phyloP scores from a whole-genome alignment of 1,140 invertebrate genomes.

The Drosophila elegans region DNA sequence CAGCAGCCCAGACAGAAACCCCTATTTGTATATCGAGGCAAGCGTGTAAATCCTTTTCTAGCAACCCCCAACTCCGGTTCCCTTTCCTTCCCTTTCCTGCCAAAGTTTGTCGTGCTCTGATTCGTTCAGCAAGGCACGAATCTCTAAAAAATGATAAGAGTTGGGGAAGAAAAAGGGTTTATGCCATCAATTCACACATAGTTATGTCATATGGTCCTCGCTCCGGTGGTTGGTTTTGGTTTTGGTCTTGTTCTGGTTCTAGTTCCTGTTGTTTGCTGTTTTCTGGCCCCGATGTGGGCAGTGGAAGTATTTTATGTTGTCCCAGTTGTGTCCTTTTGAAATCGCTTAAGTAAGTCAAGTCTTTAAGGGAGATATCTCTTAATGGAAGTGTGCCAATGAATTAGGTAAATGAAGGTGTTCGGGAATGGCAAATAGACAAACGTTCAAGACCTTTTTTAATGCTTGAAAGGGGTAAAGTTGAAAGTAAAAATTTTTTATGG shows the following conservation, averaged over 20 bases:
- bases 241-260: conserved; percentile 21
- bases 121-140: conserved; percentile 61
- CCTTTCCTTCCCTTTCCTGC: neutral
- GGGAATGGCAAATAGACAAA: conserved; percentile 1
- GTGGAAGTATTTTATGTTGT: conserved; percentile 31
- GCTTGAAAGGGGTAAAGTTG: too few species aligned
- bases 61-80: conserved; percentile 31
- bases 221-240: conserved; percentile 45
- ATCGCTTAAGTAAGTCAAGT: conserved; percentile 40
- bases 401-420: conserved; percentile 29
- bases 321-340: conserved; percentile 51
- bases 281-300: conserved; percentile 12
- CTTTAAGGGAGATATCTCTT: conserved; percentile 43
- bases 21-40: conserved; percentile 81
- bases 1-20: conserved; percentile 53
- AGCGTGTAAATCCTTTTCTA: conserved; percentile 78
- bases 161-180: conserved; percentile 65
- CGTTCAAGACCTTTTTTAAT: neutral
- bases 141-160: conserved; percentile 20
- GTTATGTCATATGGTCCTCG: conserved; percentile 73
- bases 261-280: conserved; percentile 28
- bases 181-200: conserved; percentile 80
- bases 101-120: conserved; percentile 46
- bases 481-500: too few species aligned
- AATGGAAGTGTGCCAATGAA: conserved; percentile 40